phyloP scores from a whole-genome alignment of 53 echinoderm and acorn worm species.

The Antedon mediterranea region DNA sequence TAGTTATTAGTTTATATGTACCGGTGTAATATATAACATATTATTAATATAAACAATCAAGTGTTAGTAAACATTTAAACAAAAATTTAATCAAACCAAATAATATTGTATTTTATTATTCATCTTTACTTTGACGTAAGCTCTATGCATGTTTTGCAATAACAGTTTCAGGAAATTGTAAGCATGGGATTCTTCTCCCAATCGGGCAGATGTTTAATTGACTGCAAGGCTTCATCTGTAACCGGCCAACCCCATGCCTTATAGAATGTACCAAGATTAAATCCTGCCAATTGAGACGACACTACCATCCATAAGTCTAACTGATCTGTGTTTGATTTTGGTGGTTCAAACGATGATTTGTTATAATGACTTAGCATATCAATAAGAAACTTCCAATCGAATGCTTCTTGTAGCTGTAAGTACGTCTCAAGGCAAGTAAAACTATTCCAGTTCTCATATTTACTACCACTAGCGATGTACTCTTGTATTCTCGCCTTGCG shows the following conservation, averaged over 20 bases:
- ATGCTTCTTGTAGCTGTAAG: not conserved
- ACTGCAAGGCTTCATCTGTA: not conserved
- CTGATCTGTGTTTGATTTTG: not conserved
- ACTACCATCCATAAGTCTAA: not conserved
- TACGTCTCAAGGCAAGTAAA: not conserved
- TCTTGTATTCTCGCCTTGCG: not conserved
- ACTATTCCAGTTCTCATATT: not conserved
- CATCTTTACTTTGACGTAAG: no score
- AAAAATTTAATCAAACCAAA: no score
- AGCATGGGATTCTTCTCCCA: not conserved
- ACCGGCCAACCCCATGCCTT: not conserved
- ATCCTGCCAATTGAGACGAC: not conserved
- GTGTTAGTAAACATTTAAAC: no score
- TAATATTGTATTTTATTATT: no score
- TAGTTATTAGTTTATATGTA: no score
- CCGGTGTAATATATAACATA: no score
- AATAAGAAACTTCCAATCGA: not conserved
- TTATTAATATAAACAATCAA: no score
- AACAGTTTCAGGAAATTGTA: not conserved
- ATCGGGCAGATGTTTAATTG: not conserved
- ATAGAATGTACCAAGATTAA: not conserved
- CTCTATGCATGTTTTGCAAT: no score
- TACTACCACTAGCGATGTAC: not conserved
- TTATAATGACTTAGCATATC: not conserved
- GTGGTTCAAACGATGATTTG: not conserved